A percentile compares a stretch with the other conserved stretches of the same genome.
Evolutionary conservation across 2,113 vertebrate genomes (phyloP).

Genomic region (Ictidomys tridecemlineatus): DNA sequence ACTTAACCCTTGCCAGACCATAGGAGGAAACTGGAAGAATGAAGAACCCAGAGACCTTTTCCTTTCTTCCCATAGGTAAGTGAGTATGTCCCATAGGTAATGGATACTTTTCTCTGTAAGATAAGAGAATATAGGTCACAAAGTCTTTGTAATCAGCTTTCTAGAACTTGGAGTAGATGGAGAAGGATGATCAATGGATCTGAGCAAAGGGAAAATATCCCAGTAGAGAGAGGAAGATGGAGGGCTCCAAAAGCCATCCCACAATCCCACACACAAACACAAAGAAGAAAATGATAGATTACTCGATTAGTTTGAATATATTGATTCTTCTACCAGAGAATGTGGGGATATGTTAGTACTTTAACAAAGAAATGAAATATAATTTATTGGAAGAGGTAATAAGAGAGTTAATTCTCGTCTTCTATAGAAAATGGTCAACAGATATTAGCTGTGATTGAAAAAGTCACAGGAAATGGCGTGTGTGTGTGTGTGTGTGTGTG

Average conservation of each 20-base stretch:
- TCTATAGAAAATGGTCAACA: background rate
- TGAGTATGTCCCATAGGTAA: background rate
- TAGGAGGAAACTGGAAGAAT: background rate
- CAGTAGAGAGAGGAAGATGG: background rate
- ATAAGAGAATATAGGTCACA: background rate
- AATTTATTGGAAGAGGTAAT: background rate
- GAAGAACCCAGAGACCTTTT: background rate
- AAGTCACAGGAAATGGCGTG: background rate
- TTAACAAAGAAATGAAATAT: constrained; percentile 14
- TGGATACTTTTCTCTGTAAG: background rate
- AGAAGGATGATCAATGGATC: background rate
- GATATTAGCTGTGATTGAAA: background rate
- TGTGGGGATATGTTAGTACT: background rate
- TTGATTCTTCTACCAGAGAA: constrained; percentile 2
- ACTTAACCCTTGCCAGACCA: background rate
- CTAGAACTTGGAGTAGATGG: background rate
- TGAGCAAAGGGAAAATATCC: background rate
- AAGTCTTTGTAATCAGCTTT: background rate
- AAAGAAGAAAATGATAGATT: background rate
- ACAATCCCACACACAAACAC: background rate
- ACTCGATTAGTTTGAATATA: background rate
- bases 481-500: background rate
- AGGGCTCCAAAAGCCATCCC: background rate
- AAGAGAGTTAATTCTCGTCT: background rate
- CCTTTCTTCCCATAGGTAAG: background rate